These are phyloP conservation scores for Thalassophryne amazonica DNA, from an alignment of 2,797 vertebrate genomes.

Conservation along the genomic window DNA sequence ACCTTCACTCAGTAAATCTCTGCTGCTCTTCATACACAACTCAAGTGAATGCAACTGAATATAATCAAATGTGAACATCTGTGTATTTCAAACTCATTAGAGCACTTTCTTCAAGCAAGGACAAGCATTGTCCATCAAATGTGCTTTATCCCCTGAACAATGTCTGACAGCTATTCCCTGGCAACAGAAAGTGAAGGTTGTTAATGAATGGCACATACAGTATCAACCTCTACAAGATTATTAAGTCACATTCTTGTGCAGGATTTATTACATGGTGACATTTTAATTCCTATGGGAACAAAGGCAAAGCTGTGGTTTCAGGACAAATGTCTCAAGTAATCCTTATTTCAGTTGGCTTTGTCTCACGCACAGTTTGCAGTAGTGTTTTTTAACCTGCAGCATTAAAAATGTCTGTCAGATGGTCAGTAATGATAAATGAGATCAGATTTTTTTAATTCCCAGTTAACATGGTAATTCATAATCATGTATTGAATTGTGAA, in stretches of 20 bases:
- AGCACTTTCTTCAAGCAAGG: constrained; percentile 35
- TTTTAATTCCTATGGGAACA: constrained; percentile 19
- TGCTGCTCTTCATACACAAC: constrained; percentile 27
- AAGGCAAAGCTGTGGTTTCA: constrained; percentile 17
- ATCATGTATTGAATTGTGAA: no score
- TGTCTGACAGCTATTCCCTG: constrained; percentile 62
- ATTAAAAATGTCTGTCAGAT: background rate
- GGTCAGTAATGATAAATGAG: constrained; percentile 4
- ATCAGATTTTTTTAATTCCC: background rate
- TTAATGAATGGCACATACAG: constrained; percentile 51
- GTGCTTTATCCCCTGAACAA: constrained; percentile 48
- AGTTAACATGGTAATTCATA: constrained; percentile 7
- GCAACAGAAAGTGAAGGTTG: constrained; percentile 42
- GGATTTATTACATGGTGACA: constrained; percentile 36
- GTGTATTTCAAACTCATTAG: constrained; percentile 49
- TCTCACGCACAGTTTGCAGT: constrained; percentile 12
- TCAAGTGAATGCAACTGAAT: constrained; percentile 36
- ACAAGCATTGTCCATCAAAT: constrained; percentile 47
- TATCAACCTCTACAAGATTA: constrained; percentile 38
- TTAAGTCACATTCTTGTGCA: constrained; percentile 43
- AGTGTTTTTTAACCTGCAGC: background rate
- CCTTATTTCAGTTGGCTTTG: constrained; percentile 5
- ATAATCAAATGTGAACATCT: constrained; percentile 44
- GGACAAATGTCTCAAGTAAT: constrained; percentile 12
- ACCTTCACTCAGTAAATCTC: background rate